Base-by-base conservation (phyloP, 1,140 invertebrate genomes). In the Coboldia fuscipes region DNA sequence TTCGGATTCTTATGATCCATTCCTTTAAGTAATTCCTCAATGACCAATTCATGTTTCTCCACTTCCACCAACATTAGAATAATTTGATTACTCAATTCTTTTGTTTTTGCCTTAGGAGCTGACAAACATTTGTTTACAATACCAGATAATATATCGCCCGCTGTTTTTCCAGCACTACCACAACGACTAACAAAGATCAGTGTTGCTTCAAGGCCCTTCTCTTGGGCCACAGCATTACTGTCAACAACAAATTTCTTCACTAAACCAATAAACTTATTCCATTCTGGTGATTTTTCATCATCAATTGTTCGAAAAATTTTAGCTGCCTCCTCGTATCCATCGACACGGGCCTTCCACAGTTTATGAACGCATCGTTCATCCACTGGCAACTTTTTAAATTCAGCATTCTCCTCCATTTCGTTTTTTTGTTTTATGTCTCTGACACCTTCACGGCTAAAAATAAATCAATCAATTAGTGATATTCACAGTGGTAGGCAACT, bases 1-100 rank as follows among this genome's bases (percentile, higher is more conserved):
- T 96, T 97, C 1, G 92, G 92, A 58, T 93, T 92, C 57, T 97
- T 97, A 37, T 77, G 74, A 42, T 92, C 86, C 51, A 92, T 75
- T 18, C 89, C 90, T 61, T 92, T 93, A 3, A 92, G 59, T 5
- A 96, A 58, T 58, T 93, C 88, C 47, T 97, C 90, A 51, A 82
- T 61, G 1, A 90, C 84, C 24, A 71, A 54, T 43, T 97, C 90
- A 39, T 85, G 76, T 55, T 93, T 94, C 50, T 97, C 92, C 43
- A 93, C 88, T 63, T 97, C 90, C 44, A 96, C 70, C 50, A 80
- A 94, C 80, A 93, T 86, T 29, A 97, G 61, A 2, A 75, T 71
- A 35, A 97, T 73, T 54, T 93, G 86, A 26, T 79, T 61, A 6
- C 84, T 80, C 12, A 90, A 61, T 39, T 97, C 89, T 57, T 83